phyloP scores from a whole-genome alignment of 2,113 vertebrate species.

The Rhea americana region DNA sequence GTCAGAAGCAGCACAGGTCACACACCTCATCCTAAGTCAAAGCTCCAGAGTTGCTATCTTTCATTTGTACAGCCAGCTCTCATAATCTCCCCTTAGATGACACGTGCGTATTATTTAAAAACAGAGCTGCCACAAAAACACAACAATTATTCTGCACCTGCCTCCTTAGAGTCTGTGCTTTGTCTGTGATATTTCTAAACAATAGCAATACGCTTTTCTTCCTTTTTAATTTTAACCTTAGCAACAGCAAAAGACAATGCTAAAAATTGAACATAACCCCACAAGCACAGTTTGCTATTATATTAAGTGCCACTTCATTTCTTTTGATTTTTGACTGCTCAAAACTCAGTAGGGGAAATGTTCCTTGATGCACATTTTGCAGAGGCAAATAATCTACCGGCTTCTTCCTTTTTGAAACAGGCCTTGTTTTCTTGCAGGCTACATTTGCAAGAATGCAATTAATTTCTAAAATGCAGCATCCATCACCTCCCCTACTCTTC shows the following conservation, averaged over 20 bases:
- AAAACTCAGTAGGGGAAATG: not conserved
- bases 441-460: not conserved
- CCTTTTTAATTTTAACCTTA: constrained; percentile 46
- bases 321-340: constrained; percentile 33
- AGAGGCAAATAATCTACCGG: not conserved
- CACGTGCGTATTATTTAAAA: not conserved
- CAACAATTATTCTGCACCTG: not conserved
- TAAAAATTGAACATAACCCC: constrained; percentile 12
- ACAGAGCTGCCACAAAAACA: not conserved
- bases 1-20: not conserved
- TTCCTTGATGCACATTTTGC: not conserved
- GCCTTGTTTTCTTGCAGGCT: not conserved
- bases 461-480: not conserved
- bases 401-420: not conserved
- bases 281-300: constrained; percentile 38
- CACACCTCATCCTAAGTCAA: not conserved
- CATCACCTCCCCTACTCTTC: not conserved
- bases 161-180: not conserved
- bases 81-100: not conserved
- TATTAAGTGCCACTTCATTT: constrained; percentile 45
- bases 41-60: not conserved
- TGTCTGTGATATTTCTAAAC: not conserved
- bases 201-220: not conserved
- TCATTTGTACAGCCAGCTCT: not conserved
- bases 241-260: not conserved